phyloP scores from a whole-genome alignment of 2,797 vertebrate species.

The Oreochromis grahami region DNA sequence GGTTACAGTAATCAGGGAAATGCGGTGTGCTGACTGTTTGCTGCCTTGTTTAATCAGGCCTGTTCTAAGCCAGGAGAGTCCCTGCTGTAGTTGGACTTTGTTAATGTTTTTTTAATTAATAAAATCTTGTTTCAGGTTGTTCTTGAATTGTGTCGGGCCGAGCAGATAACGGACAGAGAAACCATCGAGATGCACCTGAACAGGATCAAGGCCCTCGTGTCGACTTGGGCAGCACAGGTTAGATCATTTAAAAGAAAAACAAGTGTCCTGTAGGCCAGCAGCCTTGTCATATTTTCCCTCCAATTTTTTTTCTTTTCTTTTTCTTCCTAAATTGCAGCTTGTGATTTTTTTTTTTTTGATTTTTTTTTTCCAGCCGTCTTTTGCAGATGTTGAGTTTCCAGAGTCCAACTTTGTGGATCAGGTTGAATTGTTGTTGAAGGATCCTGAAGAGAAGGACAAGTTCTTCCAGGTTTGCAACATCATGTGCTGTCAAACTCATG shows the following conservation, averaged over 20 bases:
- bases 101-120: neutral
- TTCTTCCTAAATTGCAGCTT: neutral
- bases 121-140: slow-evolving; percentile 53
- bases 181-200: slow-evolving; percentile 61
- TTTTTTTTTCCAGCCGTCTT: slow-evolving; percentile 50
- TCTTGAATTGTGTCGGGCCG: slow-evolving; percentile 63
- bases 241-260: neutral
- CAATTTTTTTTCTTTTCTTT: neutral
- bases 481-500: neutral
- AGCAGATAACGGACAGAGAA: slow-evolving; percentile 38
- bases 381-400: slow-evolving; percentile 65
- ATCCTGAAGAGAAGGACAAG: slow-evolving; percentile 59
- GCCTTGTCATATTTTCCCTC: neutral
- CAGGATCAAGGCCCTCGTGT: slow-evolving; percentile 58
- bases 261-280: neutral
- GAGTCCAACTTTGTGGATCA: slow-evolving; percentile 72
- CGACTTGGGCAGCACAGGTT: slow-evolving; percentile 66
- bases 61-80: neutral
- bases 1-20: neutral
- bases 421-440: slow-evolving; percentile 62
- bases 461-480: slow-evolving; percentile 68
- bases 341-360: neutral
- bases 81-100: neutral
- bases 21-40: neutral
- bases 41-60: neutral